Evolutionary conservation across 2,113 vertebrate species (phyloP).

Genomic region (Procapra przewalskii): DNA sequence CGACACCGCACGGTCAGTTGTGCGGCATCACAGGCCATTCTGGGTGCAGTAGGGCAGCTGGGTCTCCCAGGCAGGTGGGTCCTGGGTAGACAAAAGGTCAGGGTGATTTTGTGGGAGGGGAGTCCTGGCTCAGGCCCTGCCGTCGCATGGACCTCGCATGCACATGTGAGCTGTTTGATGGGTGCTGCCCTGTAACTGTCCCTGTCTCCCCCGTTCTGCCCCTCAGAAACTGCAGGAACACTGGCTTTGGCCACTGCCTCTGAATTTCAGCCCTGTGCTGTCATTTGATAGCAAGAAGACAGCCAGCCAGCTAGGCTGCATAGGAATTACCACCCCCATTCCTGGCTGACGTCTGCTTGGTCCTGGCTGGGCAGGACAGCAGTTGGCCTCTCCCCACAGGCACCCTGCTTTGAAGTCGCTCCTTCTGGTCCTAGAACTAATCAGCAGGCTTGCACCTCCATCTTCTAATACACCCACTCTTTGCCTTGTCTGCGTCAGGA

Average conservation of each 20-base stretch:
- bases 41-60: background rate
- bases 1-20: accelerated
- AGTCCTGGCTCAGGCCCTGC: background rate
- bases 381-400: background rate
- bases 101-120: accelerated
- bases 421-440: background rate
- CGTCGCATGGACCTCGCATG: accelerated
- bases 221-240: background rate
- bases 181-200: background rate
- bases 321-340: background rate
- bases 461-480: accelerated
- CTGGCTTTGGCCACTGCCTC: background rate
- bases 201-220: background rate
- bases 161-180: background rate
- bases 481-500: background rate
- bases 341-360: background rate
- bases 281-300: background rate
- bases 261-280: background rate
- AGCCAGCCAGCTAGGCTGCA: background rate
- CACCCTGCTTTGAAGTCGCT: background rate
- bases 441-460: background rate
- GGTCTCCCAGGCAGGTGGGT: background rate
- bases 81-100: background rate
- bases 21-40: background rate
- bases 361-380: background rate